Conservation (phyloP, 2,797 vertebrate species). For the Spondyliosoma cantharus region DNA sequence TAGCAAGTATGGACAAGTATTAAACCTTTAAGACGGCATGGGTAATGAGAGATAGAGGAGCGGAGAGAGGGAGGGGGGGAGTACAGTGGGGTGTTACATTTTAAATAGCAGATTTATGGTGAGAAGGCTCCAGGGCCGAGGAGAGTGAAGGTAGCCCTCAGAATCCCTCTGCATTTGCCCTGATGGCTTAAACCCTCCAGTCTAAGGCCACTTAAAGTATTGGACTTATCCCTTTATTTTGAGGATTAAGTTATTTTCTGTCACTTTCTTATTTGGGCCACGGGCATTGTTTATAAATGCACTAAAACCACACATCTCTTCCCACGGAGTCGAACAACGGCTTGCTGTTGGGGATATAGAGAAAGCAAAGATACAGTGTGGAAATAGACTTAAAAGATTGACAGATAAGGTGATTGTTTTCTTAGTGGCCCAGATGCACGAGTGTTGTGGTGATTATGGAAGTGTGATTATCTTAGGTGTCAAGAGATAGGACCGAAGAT, state of each 20-base stretch:
- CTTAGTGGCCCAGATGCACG: conserved; percentile 64
- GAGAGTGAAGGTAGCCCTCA: conserved; percentile 70
- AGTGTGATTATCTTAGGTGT: conserved; percentile 73
- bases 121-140: conserved; percentile 75
- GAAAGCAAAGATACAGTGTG: conserved; percentile 54
- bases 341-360: conserved; percentile 60
- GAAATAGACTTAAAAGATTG: conserved; percentile 79
- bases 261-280: conserved; percentile 83
- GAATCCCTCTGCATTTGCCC: conserved; percentile 53
- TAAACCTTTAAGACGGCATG: conserved; percentile 74
- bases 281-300: conserved; percentile 83
- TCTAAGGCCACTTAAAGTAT: conserved; percentile 82
- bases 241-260: conserved; percentile 83
- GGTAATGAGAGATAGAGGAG: conserved; percentile 63
- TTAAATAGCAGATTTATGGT: conserved; percentile 80
- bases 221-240: conserved; percentile 83
- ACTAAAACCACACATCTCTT: conserved; percentile 50
- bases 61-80: conserved; percentile 35
- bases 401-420: conserved; percentile 77
- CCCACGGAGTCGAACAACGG: conserved; percentile 51
- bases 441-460: conserved; percentile 67
- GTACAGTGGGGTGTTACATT: conserved; percentile 71
- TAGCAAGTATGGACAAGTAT: conserved; percentile 79
- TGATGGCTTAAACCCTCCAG: conserved; percentile 78
- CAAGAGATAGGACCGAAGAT: conserved; percentile 62